Percentiles rank a stretch among this genome's conserved stretches.
These are phyloP conservation scores for Eufriesea mexicana DNA, from an alignment of 1,140 invertebrate genomes.

Conservation along the genomic window DNA sequence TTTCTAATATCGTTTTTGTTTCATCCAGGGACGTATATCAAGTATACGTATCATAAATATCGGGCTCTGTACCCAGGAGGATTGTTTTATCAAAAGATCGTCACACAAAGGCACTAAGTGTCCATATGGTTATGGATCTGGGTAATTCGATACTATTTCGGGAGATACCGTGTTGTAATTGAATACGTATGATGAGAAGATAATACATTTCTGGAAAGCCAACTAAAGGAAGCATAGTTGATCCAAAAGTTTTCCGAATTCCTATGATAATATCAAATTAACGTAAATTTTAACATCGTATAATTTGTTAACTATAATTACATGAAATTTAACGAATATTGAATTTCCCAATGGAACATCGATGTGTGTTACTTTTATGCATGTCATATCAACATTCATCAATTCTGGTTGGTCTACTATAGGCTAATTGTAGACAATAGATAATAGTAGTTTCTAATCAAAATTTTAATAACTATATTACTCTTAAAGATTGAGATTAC, in stretches of 20 bases:
- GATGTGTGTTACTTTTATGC: no score
- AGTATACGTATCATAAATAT: neutral
- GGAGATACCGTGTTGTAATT: conserved; percentile 28
- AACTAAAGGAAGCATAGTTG: neutral
- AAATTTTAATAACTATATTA: neutral
- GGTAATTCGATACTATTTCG: conserved; percentile 12
- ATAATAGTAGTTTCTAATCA: neutral
- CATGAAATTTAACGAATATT: no score
- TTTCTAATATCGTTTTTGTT: neutral
- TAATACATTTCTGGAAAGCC: neutral
- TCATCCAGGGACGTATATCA: no score
- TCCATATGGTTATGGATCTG: neutral
- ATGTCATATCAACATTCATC: no score
- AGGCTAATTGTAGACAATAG: no score
- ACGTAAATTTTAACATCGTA: no score
- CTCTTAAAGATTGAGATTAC: no score
- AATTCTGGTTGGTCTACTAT: no score
- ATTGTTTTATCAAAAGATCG: neutral
- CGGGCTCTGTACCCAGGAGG: neutral
- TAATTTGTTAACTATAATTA: no score
- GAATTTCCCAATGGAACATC: no score
- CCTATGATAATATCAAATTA: no score
- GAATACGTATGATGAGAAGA: neutral
- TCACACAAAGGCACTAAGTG: neutral
- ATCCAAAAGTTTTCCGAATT: neutral